Conservation (phyloP, 2,797 vertebrate species). For the Urosaurus nigricauda region DNA sequence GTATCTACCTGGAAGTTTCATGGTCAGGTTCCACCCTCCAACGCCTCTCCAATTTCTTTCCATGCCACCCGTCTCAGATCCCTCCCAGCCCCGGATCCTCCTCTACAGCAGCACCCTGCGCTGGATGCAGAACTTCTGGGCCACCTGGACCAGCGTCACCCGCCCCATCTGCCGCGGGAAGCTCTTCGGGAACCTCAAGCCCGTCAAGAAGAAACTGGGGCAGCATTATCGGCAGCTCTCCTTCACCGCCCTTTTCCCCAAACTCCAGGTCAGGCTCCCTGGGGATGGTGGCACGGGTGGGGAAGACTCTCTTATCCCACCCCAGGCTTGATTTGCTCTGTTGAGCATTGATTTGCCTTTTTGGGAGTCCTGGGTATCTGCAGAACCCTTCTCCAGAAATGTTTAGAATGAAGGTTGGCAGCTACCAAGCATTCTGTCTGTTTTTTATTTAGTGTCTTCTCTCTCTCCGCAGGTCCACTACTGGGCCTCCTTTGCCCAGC, state of each 20-base stretch:
- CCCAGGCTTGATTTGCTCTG: neutral
- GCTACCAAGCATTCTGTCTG: too few relatives aligned
- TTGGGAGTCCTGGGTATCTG: too few relatives aligned
- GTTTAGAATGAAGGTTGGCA: neutral
- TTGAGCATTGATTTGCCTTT: too few relatives aligned
- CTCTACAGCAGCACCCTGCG: slow-evolving; percentile 98
- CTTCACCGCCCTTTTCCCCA: slow-evolving; percentile 93
- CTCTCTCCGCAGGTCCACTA: slow-evolving; percentile 89
- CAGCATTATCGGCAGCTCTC: slow-evolving; percentile 98
- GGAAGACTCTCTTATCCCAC: too few relatives aligned
- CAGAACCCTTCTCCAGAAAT: too few relatives aligned
- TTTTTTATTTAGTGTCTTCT: fast-evolving
- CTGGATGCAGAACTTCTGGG: slow-evolving; percentile 99
- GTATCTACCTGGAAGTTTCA: too few relatives aligned
- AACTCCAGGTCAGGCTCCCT: slow-evolving; percentile 86
- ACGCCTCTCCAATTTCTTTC: neutral
- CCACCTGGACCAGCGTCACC: slow-evolving; percentile 94
- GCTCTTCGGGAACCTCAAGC: slow-evolving; percentile 94
- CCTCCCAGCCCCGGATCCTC: slow-evolving; percentile 90
- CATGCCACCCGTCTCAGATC: slow-evolving; percentile 75
- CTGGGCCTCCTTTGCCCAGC: slow-evolving; percentile 98
- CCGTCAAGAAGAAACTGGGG: slow-evolving; percentile 93
- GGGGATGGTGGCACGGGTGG: neutral
- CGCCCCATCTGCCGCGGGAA: slow-evolving; percentile 96
- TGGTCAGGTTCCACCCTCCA: too few relatives aligned